A percentile compares a stretch with the other conserved stretches of the same genome.
Conservation (phyloP, 1,140 invertebrate species). For the Thalassaphorura encarpata region DNA sequence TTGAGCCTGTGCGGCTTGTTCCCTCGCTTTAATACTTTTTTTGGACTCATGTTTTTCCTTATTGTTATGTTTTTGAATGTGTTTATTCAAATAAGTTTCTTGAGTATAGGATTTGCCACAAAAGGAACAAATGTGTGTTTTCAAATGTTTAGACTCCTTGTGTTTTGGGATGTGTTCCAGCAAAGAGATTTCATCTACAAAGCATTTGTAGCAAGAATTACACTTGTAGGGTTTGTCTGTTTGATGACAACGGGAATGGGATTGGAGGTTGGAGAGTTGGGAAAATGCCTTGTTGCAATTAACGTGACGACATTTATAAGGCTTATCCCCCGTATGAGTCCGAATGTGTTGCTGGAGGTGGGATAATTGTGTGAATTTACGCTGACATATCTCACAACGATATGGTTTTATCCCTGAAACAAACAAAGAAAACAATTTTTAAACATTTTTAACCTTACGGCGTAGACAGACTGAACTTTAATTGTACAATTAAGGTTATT, state of each 20-base stretch:
- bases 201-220: slow-evolving; percentile 98
- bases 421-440: too few species aligned
- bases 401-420: slow-evolving; percentile 83
- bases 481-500: too few species aligned
- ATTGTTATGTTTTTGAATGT: slow-evolving; percentile 96
- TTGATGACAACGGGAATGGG: slow-evolving; percentile 94
- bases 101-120: slow-evolving; percentile 99
- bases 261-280: slow-evolving; percentile 95
- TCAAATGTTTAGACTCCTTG: slow-evolving; percentile 98
- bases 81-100: slow-evolving; percentile 96
- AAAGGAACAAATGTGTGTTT: slow-evolving; percentile 98
- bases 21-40: too few species aligned
- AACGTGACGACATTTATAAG: slow-evolving; percentile 94
- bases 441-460: too few species aligned
- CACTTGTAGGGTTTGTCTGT: slow-evolving; percentile 79
- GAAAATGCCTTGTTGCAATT: slow-evolving; percentile 98
- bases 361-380: slow-evolving; percentile 97
- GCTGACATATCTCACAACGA: slow-evolving; percentile 92
- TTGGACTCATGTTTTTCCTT: slow-evolving; percentile 58
- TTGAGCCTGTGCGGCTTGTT: too few species aligned
- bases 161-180: slow-evolving; percentile 86
- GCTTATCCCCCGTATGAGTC: slow-evolving; percentile 96
- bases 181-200: slow-evolving; percentile 78
- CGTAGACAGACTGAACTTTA: too few species aligned
- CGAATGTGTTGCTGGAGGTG: slow-evolving; percentile 98